phyloP scores from a whole-genome alignment of 1,140 invertebrate genomes.

The Cecropterus lyciades region DNA sequence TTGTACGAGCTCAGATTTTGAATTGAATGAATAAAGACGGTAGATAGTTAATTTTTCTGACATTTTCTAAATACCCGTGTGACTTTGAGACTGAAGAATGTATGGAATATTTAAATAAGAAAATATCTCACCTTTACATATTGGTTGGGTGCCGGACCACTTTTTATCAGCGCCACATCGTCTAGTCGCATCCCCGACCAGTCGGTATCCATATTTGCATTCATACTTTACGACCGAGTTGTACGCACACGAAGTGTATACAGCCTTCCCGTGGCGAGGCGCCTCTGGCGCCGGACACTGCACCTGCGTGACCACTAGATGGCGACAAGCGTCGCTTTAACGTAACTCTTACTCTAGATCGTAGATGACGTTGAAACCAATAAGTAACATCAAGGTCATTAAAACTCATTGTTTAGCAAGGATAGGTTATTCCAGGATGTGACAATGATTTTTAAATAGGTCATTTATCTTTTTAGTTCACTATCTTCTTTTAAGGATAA shows the following conservation, averaged over 20 bases:
- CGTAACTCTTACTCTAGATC: constrained; percentile 42
- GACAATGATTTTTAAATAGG: constrained; percentile 12
- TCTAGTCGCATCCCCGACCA: constrained; percentile 94
- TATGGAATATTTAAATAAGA: not conserved
- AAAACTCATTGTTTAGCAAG: constrained; percentile 13
- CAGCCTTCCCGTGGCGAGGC: constrained; percentile 95
- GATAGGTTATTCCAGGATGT: constrained; percentile 14
- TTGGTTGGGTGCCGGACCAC: constrained; percentile 94
- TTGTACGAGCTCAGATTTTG: too few species aligned
- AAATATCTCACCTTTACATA: constrained; percentile 89
- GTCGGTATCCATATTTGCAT: constrained; percentile 95
- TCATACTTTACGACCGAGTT: constrained; percentile 97
- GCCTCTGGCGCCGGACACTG: constrained; percentile 94
- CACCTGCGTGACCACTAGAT: constrained; percentile 92
- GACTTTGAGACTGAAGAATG: too few species aligned
- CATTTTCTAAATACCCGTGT: too few species aligned
- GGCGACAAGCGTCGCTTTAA: constrained; percentile 77
- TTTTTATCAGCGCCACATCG: constrained; percentile 95
- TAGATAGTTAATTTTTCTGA: too few species aligned
- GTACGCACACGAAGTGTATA: constrained; percentile 96
- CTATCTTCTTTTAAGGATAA: constrained; percentile 17
- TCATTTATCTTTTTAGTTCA: constrained; percentile 9
- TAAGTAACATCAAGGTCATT: constrained; percentile 14
- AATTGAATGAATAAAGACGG: too few species aligned
- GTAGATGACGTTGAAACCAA: constrained; percentile 53